A percentile compares a stretch with the other conserved stretches of the same genome.
These are phyloP conservation scores for Torymus aiolomorphi DNA, from an alignment of 2,888 invertebrate genomes.

Conservation along the genomic window DNA sequence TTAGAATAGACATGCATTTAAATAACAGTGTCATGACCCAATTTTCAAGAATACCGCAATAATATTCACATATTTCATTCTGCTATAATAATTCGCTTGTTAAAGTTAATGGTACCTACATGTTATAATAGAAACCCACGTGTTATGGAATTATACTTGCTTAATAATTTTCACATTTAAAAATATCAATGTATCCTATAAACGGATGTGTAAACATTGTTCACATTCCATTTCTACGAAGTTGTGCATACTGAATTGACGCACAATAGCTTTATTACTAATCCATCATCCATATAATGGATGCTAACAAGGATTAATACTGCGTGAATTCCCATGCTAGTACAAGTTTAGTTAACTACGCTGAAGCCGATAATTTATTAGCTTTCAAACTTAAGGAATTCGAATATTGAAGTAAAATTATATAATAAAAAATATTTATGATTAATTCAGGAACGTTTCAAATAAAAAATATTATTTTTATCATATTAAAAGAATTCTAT, in stretches of 20 bases:
- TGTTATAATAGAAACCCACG: too few species aligned
- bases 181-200: neutral
- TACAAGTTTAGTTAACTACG: neutral
- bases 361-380: slow-evolving; percentile 21
- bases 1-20: too few species aligned
- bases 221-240: neutral
- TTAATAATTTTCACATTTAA: neutral
- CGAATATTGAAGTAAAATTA: too few species aligned
- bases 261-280: slow-evolving; percentile 12
- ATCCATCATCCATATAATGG: slow-evolving; percentile 25
- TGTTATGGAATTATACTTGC: neutral
- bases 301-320: slow-evolving; percentile 25
- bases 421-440: too few species aligned
- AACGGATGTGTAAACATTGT: slow-evolving; percentile 10
- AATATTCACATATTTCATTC: too few species aligned
- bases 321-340: neutral
- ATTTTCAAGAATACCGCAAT: too few species aligned
- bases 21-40: too few species aligned
- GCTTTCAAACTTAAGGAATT: slow-evolving; percentile 1
- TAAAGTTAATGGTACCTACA: too few species aligned
- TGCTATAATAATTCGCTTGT: too few species aligned
- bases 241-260: slow-evolving; percentile 1
- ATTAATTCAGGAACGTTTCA: too few species aligned
- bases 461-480: too few species aligned
- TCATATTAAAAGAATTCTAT: too few species aligned